These are phyloP conservation scores for Climacteris rufus DNA, from an alignment of 2,113 vertebrate genomes.

Conservation along the genomic window DNA sequence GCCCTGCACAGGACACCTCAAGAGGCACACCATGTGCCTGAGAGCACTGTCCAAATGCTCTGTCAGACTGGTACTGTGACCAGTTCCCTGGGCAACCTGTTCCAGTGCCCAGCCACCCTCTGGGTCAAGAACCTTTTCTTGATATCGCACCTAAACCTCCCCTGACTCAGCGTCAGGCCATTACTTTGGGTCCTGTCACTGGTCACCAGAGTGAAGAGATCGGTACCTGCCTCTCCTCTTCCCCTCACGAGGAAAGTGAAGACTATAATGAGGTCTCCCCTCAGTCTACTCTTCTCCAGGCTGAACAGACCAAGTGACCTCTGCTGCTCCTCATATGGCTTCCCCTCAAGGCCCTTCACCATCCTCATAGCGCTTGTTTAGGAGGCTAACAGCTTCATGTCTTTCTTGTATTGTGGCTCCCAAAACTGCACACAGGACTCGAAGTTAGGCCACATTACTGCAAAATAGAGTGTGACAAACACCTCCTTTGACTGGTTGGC, in stretches of 20 bases:
- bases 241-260: accelerated
- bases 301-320: background rate
- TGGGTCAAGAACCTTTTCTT: background rate
- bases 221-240: background rate
- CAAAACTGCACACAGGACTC: background rate
- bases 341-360: background rate
- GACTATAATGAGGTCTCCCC: accelerated
- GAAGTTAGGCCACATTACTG: accelerated
- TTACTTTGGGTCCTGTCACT: background rate
- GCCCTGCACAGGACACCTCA: background rate
- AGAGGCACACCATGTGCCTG: background rate
- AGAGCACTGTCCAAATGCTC: background rate
- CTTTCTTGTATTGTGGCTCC: background rate
- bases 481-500: background rate
- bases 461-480: background rate
- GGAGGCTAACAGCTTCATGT: background rate
- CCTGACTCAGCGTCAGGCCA: background rate
- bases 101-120: accelerated
- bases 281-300: background rate
- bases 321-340: accelerated
- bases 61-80: background rate
- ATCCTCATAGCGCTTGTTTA: background rate
- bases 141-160: background rate
- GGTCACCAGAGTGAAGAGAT: no score
- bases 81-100: background rate